Evolutionary conservation across 2,113 vertebrate genomes (phyloP).

Genomic region (Periophthalmodon schlosseri): DNA sequence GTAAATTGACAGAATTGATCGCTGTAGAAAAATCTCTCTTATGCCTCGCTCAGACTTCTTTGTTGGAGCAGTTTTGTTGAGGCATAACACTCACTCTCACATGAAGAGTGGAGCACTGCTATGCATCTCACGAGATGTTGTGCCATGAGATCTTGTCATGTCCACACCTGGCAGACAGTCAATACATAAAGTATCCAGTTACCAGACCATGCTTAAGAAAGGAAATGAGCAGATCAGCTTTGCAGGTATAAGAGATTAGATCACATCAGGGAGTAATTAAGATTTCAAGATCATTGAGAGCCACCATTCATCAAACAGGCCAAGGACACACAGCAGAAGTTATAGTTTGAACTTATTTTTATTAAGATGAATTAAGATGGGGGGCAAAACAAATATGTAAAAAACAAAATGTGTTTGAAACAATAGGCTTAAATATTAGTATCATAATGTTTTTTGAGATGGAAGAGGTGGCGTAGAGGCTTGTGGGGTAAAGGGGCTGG

Average conservation of each 20-base stretch:
- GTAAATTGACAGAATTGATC: not conserved
- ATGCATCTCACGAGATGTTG: no score
- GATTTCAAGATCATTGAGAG: constrained; percentile 16
- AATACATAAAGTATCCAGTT: not conserved
- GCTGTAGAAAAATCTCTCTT: not conserved
- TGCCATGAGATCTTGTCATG: no score
- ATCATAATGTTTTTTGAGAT: constrained; percentile 13
- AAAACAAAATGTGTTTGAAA: not conserved
- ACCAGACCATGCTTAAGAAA: not conserved
- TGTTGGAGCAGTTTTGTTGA: no score
- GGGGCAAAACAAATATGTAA: not conserved
- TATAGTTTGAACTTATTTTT: not conserved
- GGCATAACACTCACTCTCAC: no score
- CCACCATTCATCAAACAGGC: constrained; percentile 4
- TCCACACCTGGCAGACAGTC: not conserved
- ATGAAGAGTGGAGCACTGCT: no score
- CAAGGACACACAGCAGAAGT: not conserved
- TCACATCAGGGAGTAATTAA: constrained; percentile 11
- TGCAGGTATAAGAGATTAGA: not conserved
- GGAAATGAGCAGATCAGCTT: not conserved
- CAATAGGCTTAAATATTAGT: constrained; percentile 3
- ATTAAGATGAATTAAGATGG: no score
- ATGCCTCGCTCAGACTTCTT: no score
- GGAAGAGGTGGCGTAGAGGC: constrained; percentile 6
- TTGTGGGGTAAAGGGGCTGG: not conserved